Base-by-base conservation (phyloP, 1,140 invertebrate genomes). In the Drosophila albomicans region DNA sequence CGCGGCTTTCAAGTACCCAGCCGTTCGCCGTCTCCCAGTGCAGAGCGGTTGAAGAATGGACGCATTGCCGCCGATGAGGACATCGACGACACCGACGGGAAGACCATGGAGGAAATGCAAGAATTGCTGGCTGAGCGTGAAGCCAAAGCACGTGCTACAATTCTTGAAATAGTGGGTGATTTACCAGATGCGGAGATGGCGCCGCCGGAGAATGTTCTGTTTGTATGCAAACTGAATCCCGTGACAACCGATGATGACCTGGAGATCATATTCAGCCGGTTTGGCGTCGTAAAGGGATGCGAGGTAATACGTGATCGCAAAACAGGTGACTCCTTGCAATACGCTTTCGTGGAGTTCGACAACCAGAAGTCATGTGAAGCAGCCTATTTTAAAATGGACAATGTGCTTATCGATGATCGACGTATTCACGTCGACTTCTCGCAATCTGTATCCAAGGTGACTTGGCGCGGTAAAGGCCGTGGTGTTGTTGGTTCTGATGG, bases 301-400 rank as follows among this genome's bases (percentile, higher is more conserved):
- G 99, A 99, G 95, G 97, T 99, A 1, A 99, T 99, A 71, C 94
- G 97, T 92, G 99, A 99, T 93, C 95, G 96, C 70, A 97, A 98
- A 90, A 96, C 97, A 2, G 96, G 96, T 6, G 98, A 99, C 91
- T 99, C 99, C 0, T 93, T 99, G 56, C 99, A 99, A 90, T 99
- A 99, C 93, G 99, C 98, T 2, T 99, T 99, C 92, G 98, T 99
- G 79, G 99, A 99, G 93, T 99, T 99, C 94, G 97, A 97, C 71
- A 96, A 99, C 74, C 95, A 96, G 80, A 96, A 99, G 92, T 95
- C 98, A 7, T 99, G 99, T 94, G 99, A 99, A 94, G 96, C 98
- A 79, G 99, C 99, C 2, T 99, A 98, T 93, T 99, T 99, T 82
- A 99, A 99, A 94, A 99, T 99, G 99, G 99, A 99, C 90, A 99